Conservation (phyloP, 2,797 vertebrate genomes). For the Brachyrhaphis roseni region DNA sequence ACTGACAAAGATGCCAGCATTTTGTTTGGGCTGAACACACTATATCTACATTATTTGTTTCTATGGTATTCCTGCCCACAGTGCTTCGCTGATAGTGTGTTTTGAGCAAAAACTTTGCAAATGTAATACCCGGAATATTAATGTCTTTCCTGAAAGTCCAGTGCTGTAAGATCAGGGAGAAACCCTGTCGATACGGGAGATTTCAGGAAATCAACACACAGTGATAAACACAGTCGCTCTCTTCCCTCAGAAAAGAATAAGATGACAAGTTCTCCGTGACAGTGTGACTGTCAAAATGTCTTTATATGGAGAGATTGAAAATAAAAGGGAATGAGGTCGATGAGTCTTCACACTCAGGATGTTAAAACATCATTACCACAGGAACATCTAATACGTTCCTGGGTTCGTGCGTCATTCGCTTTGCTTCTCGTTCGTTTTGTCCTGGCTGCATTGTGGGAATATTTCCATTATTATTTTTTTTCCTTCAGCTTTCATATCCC, state of each 20-base stretch:
- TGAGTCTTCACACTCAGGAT: conserved; percentile 19
- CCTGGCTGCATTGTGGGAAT: conserved; percentile 20
- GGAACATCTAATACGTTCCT: conserved; percentile 51
- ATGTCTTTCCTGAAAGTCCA: conserved; percentile 3
- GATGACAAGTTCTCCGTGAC: conserved; percentile 24
- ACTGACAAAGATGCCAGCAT: neutral
- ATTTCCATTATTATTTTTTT: conserved; percentile 20
- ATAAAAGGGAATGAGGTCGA: conserved; percentile 9
- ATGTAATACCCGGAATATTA: neutral
- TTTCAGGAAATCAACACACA: neutral
- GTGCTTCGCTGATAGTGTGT: neutral
- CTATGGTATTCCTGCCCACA: neutral
- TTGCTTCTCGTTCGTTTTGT: conserved; percentile 67
- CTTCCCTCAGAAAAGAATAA: neutral
- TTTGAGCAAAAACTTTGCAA: neutral
- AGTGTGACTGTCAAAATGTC: conserved; percentile 27
- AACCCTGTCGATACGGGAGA: neutral
- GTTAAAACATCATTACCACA: conserved; percentile 49
- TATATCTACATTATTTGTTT: neutral
- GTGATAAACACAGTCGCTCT: neutral
- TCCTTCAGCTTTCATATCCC: conserved; percentile 3
- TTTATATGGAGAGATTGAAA: conserved; percentile 7
- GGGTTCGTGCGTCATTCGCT: conserved; percentile 51
- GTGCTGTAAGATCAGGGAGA: neutral
- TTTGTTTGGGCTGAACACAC: neutral